A percentile compares a stretch with the other conserved stretches of the same genome.
Evolutionary conservation across 2,888 invertebrate genomes (phyloP).

Genomic region (Drosophila yooni): DNA sequence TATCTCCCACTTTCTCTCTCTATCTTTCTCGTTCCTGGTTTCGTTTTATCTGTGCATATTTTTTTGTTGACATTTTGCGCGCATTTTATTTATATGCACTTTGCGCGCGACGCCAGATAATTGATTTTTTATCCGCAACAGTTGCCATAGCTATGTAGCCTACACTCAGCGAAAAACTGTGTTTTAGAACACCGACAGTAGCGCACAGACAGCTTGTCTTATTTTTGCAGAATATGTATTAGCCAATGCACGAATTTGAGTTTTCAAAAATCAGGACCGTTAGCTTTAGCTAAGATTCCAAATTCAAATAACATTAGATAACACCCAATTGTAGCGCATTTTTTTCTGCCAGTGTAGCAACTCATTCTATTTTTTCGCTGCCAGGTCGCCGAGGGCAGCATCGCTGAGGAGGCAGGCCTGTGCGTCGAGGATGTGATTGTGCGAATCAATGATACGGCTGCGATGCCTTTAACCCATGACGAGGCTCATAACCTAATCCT

Average conservation of each 20-base stretch:
- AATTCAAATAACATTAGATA: neutral
- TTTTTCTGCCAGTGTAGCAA: neutral
- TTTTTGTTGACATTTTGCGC: conserved; percentile 78
- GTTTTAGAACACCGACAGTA: neutral
- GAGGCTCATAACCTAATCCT: conserved; percentile 91
- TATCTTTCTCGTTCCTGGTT: conserved; percentile 3
- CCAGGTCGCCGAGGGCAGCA: conserved; percentile 92
- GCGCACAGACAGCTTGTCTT: neutral
- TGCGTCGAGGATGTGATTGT: conserved; percentile 93
- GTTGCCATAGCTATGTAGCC: conserved; percentile 22
- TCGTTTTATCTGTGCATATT: conserved; percentile 6
- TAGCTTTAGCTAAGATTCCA: neutral
- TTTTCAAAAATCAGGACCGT: accelerated
- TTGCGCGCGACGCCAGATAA: conserved; percentile 58
- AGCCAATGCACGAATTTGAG: no score
- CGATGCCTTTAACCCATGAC: conserved; percentile 90
- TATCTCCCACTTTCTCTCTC: neutral
- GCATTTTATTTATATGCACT: conserved; percentile 79
- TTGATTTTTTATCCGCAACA: conserved; percentile 53
- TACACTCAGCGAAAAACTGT: neutral
- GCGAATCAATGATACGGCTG: conserved; percentile 89
- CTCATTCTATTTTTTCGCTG: conserved; percentile 12
- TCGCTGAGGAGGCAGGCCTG: conserved; percentile 93
- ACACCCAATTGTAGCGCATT: no score
- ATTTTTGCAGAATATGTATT: neutral